Base-by-base conservation (phyloP, 2,888 invertebrate species). In the Drymonia ruficornis region DNA sequence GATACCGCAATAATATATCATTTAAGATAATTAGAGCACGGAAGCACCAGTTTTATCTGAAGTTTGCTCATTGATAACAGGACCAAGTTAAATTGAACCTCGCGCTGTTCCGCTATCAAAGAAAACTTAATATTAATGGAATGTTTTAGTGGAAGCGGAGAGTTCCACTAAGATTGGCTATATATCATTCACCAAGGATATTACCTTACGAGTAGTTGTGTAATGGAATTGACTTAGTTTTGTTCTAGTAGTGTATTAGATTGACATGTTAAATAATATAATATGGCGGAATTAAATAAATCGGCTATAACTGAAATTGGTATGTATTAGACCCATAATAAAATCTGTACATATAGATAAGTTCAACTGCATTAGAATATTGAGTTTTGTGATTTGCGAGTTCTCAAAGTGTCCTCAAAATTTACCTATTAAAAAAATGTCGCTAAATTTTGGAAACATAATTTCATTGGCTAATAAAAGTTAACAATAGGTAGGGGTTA, bases 1-100 rank as follows among this genome's bases (percentile, higher is more conserved):
- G 9, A 12, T 12, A 4, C n/a, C 40, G 16, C 40, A 40, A 16
- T 40, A 16, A 16, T 16, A 16, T 40, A 40, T 40, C 16, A 40
- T 40, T 40, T 40, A 16, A 16, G 40, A 40, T 16, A 40, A 40
- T 16, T 9, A 9, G 16, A 16, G 16, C 45, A 45, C 28, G 54
- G 55, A 63, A 58, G 36, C 48, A 16, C n/a, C 31, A 51, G 56
- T 65, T 61, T 61, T 63, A 65, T 69, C 66, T 59, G 28, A 61
- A 66, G 63, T 63, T 59, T 59, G 61, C 61, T 55, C 59, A 59
- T 15, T 55, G 57, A 65, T 70, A 51, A 54, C n/a, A 0, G 5
- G n/a, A 48, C 50, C 47, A 42, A 28, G 12, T 34, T 43, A 34
- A 46, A 11, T 36, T 29, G 49, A 51, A 44, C 51, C 48, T 18